Conservation (phyloP, 2,888 invertebrate species). For the Furcula furcula region DNA sequence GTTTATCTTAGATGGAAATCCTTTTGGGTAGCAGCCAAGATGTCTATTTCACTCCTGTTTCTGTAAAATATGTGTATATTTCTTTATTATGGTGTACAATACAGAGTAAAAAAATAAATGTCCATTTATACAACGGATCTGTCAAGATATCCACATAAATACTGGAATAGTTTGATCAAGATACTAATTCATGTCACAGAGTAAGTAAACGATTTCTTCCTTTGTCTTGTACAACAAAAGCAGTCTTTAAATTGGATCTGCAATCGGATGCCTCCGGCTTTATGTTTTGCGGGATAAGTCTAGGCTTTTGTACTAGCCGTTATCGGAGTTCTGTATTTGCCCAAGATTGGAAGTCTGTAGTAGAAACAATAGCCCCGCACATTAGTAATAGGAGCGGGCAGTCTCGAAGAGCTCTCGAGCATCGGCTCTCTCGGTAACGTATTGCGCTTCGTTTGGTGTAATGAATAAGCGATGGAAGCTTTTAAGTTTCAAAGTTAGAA, state of each 20-base stretch:
- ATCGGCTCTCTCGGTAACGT: conserved; percentile 30
- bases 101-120: too few relatives aligned
- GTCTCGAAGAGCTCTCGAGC: conserved; percentile 41
- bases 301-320: conserved; percentile 24
- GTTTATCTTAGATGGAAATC: too few relatives aligned
- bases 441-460: conserved; percentile 21
- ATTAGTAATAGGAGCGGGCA: conserved; percentile 45
- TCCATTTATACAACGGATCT: too few relatives aligned
- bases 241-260: conserved; percentile 16
- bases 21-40: too few relatives aligned
- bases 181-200: too few relatives aligned
- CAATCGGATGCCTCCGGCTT: conserved; percentile 15
- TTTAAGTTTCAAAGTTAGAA: too few relatives aligned
- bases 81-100: too few relatives aligned
- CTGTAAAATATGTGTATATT: too few relatives aligned
- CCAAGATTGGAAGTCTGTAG: conserved; percentile 30
- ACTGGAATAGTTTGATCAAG: too few relatives aligned
- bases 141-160: too few relatives aligned
- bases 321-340: conserved; percentile 35
- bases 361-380: conserved; percentile 49
- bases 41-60: too few relatives aligned
- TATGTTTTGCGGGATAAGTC: conserved; percentile 15
- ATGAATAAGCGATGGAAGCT: conserved; percentile 16
- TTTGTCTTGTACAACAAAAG: not conserved
- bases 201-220: conserved; percentile 3